Evolutionary conservation across 2,797 vertebrate species (phyloP).

Genomic region (Hypotaenidia okinawae): DNA sequence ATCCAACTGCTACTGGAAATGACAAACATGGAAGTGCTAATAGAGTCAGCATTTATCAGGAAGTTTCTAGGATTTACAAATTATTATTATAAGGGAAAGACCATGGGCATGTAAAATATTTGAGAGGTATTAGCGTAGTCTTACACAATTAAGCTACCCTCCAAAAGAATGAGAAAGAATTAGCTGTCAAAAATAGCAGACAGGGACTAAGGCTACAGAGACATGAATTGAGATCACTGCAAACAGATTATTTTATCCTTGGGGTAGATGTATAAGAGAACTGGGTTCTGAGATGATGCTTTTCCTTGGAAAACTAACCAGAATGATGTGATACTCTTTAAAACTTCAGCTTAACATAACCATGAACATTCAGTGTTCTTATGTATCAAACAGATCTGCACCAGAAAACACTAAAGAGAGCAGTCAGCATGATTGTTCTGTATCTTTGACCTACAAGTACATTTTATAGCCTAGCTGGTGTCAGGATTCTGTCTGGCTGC

Average conservation of each 20-base stretch:
- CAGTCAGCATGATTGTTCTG: not conserved
- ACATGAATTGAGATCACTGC: not conserved
- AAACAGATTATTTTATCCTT: slow-evolving; percentile 8
- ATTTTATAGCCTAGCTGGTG: slow-evolving; percentile 14
- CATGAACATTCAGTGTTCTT: not conserved
- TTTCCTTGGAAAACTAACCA: slow-evolving; percentile 2
- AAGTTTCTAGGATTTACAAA: not conserved
- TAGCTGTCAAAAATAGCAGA: not conserved
- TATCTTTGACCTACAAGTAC: slow-evolving; percentile 18
- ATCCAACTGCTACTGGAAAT: not conserved
- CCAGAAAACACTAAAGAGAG: not conserved
- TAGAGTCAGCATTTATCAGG: not conserved
- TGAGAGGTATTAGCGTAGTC: not conserved
- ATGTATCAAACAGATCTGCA: not conserved
- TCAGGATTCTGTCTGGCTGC: slow-evolving; percentile 24
- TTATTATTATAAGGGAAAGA: not conserved
- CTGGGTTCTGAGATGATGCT: not conserved
- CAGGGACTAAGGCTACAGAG: not conserved
- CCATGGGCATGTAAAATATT: not conserved
- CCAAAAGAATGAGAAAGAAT: not conserved
- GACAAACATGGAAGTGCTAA: not conserved
- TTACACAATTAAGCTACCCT: not conserved
- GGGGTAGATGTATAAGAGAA: not conserved
- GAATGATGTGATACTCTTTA: slow-evolving; percentile 4
- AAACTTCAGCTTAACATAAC: not conserved